Conservation (phyloP, 1,140 invertebrate genomes). For the Gonatopus flavifemur region DNA sequence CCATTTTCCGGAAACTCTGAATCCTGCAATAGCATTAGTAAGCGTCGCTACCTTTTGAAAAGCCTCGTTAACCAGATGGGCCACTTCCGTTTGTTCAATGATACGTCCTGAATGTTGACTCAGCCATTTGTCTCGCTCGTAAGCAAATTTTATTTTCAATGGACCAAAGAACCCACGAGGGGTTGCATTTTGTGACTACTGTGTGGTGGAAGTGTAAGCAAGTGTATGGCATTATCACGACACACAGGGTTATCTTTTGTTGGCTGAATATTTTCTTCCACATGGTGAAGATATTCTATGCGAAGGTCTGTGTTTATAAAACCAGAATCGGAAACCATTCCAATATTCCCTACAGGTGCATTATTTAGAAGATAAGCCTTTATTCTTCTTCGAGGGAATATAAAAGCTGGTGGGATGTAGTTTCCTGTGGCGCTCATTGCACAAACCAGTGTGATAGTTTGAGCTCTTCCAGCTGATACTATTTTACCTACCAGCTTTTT, state of each 20-base stretch:
- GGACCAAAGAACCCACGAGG: constrained; percentile 19
- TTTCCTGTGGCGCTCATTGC: constrained; percentile 37
- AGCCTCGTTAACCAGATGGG: constrained; percentile 34
- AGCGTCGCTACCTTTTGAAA: constrained; percentile 39
- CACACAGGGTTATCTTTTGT: constrained; percentile 34
- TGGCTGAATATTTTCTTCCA: constrained; percentile 25
- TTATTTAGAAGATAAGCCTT: constrained; percentile 34
- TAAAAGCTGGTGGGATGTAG: constrained; percentile 39
- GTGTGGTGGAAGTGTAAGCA: constrained; percentile 24
- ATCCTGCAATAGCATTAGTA: constrained; percentile 30
- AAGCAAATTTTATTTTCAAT: constrained; percentile 14
- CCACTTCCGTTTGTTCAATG: constrained; percentile 39
- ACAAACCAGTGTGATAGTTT: constrained; percentile 37
- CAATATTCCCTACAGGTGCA: constrained; percentile 26
- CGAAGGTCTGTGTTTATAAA: constrained; percentile 27
- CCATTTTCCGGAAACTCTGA: constrained; percentile 32
- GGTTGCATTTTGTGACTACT: constrained; percentile 21
- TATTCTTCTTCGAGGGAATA: constrained; percentile 40
- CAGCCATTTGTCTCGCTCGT: constrained; percentile 26
- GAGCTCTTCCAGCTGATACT: constrained; percentile 46
- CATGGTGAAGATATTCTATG: constrained; percentile 28
- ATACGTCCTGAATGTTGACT: constrained; percentile 35
- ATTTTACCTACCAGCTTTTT: constrained; percentile 46
- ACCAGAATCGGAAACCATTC: constrained; percentile 17
- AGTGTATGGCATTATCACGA: constrained; percentile 14